Evolutionary conservation across 2,797 vertebrate genomes (phyloP).

Genomic region (Gambelia wislizenii): DNA sequence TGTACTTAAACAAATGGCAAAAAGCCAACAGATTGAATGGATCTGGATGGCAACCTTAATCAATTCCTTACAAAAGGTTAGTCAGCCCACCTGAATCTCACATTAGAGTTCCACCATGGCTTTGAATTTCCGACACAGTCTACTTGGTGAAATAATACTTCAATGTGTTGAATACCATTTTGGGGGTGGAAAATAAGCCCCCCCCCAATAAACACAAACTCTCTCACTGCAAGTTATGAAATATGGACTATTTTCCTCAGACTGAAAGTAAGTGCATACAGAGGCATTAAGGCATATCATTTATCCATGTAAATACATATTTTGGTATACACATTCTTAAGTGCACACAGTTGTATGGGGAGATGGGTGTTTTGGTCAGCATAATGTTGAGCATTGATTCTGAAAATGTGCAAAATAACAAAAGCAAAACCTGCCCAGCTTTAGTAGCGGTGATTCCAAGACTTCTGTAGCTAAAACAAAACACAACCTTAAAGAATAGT

Average conservation of each 20-base stretch:
- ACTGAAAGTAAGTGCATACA: slow-evolving; percentile 79
- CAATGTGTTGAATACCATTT: slow-evolving; percentile 16
- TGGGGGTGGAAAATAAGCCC: not conserved
- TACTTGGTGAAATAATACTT: slow-evolving; percentile 29
- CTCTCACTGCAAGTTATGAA: slow-evolving; percentile 75
- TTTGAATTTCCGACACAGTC: slow-evolving; percentile 29
- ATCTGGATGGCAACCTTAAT: slow-evolving; percentile 14
- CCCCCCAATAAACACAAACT: slow-evolving; percentile 48
- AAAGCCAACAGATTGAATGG: slow-evolving; percentile 15
- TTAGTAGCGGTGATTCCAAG: slow-evolving; percentile 51
- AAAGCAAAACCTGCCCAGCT: slow-evolving; percentile 41
- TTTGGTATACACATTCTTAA: slow-evolving; percentile 78
- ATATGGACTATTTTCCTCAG: slow-evolving; percentile 80
- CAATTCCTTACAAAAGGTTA: slow-evolving; percentile 11
- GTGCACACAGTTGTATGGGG: slow-evolving; percentile 61
- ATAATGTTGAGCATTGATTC: slow-evolving; percentile 45
- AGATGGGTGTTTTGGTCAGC: slow-evolving; percentile 59
- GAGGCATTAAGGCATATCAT: slow-evolving; percentile 81
- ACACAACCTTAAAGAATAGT: slow-evolving; percentile 41
- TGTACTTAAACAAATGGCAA: slow-evolving; percentile 8
- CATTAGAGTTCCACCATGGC: not conserved
- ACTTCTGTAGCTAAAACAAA: slow-evolving; percentile 58
- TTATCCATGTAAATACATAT: slow-evolving; percentile 74
- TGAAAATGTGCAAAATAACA: slow-evolving; percentile 66
- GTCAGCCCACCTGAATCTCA: not conserved